Evolutionary conservation across 2,113 vertebrate genomes (phyloP), one percentile per base, ranked within the genome.

Genomic region (Nesoenas mayeri): DNA sequence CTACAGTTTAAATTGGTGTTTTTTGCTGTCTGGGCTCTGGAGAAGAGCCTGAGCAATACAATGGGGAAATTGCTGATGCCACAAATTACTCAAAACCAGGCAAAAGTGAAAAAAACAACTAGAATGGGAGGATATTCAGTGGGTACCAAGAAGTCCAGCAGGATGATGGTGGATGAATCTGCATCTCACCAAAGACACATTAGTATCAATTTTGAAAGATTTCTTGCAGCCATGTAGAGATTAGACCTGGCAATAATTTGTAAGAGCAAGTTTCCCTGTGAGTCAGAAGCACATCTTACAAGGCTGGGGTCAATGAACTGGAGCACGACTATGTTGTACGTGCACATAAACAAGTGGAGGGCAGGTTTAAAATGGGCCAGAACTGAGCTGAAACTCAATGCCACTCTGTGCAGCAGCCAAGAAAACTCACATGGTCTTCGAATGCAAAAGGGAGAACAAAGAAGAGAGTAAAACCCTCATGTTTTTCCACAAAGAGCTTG

Each of bases 271-370:
- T 47, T 29, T 28, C n/a, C 13, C 44, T n/a, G n/a, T 1, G 1
- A 66, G 18, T 25, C 1, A 5, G 44, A 58, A 84, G 66, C n/a
- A 9, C 36, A 4, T 11, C 28, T 57, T 13, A 8, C 32, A 29
- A 12, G 36, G 28, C 42, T 51, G 36, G 32, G 24, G 29, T 32
- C 61, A 26, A 22, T 9, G 29, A 25, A 6, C 47, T 28, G 69
- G 26, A 62, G 19, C 29, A n/a, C 0, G 6, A 12, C 16, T n/a
- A 4, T 1, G 16, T 6, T 47, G 24, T 7, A 24, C 9, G 8
- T 14, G 9, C 3, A 4, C 3, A 3, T 4, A n/a, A 48, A 65
- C 0, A 6, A 53, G 50, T 8, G 51, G 56, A 11, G 50, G 24
- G 12, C 0, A 2, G 56, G 15, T 85, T 56, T 38, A 38, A 61